Conservation (phyloP, 2,113 vertebrate genomes). For the Corythornis madagascariensis region DNA sequence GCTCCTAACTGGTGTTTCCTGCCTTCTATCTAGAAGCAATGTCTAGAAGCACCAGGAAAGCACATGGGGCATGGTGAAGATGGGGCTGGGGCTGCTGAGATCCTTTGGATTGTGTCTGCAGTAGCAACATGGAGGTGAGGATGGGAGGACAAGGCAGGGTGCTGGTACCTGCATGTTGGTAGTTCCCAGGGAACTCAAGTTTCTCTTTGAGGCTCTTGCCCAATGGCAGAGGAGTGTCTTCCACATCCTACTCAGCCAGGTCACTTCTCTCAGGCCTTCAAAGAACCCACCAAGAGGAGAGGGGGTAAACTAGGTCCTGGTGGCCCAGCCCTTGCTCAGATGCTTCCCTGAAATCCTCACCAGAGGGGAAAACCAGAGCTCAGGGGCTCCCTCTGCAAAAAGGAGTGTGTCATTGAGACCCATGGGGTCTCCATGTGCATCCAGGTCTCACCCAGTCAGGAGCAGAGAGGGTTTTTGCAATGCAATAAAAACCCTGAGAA, state of each 20-base stretch:
- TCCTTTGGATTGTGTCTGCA: background rate
- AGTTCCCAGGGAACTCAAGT: background rate
- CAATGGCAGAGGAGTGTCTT: background rate
- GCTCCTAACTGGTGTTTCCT: background rate
- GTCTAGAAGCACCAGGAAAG: background rate
- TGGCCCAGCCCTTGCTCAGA: background rate
- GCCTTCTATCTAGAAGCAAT: background rate
- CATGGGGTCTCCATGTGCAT: background rate
- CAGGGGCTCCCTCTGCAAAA: background rate
- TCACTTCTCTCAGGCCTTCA: background rate
- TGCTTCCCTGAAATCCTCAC: background rate
- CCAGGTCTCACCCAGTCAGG: background rate
- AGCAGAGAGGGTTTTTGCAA: background rate
- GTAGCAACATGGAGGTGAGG: background rate
- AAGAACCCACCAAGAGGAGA: background rate
- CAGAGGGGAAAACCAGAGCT: background rate
- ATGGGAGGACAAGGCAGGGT: background rate
- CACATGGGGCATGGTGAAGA: background rate
- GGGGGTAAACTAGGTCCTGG: background rate
- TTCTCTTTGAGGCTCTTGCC: background rate
- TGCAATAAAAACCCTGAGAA: background rate
- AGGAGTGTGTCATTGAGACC: accelerated
- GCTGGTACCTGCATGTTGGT: accelerated
- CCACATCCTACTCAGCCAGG: background rate
- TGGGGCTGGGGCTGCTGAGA: accelerated